Evolutionary conservation across 2,888 invertebrate species (phyloP), one percentile per base, ranked within the genome.

Genomic region (Pandemis cinnamomeana): DNA sequence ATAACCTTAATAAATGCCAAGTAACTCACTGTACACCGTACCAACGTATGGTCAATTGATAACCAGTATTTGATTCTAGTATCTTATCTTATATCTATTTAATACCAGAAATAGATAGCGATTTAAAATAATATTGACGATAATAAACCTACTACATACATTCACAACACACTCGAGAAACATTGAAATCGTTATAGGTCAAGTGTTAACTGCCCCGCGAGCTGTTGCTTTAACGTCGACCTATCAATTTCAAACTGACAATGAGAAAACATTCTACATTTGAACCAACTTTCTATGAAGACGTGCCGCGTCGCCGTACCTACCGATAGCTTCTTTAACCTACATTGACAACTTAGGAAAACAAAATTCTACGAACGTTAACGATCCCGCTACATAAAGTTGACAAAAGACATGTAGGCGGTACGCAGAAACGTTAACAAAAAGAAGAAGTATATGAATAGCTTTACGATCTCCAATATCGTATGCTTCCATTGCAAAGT

Each of bases 401-500:
- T 69, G 68, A 67, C 68, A 72, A 74, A 62, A 62, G 58, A 67
- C 41, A 53, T 73, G 51, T 60, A 69, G 64, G 64, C 69, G 64
- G 36, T 51, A 64, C 60, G 60, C 27, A 27, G 58, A 60, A 68
- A 70, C 61, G 66, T 63, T 44, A 68, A 71, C 51, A 60, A 64
- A 63, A 76, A 76, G 72, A 77, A 75, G 55, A 61, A 51, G 7
- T 41, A 41, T 41, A 15, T 61, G 61, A 62, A 62, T 46, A 66
- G 36, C 48, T 36, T 66, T 61, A 42, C 11, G 51, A 70, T 48
- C 48, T 51, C n/a, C 51, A 51, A 58, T 73, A 77, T 64, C 36
- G 27, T 36, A 48, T 60, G 63, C 67, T 68, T 73, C 42, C 67
- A 76, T 73, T 71, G 80, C 79, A 80, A 82, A 80, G 80, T 80